These are phyloP conservation scores for Agrilus cyanescens DNA, from an alignment of 2,888 invertebrate genomes.

Conservation along the genomic window DNA sequence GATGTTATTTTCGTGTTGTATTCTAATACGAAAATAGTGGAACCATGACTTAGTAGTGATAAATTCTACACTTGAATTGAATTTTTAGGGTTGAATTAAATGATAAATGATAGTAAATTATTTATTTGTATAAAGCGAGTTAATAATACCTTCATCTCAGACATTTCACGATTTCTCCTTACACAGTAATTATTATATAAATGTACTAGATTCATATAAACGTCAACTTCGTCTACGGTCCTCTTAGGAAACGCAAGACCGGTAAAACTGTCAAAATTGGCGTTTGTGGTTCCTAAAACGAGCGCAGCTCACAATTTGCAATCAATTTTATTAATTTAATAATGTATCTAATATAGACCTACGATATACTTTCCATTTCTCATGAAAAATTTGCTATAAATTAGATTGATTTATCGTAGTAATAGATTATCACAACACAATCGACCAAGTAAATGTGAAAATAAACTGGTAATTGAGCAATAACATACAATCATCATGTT, in stretches of 20 bases:
- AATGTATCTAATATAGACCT: slow-evolving; percentile 38
- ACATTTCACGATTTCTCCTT: slow-evolving; percentile 12
- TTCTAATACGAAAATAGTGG: too few relatives aligned
- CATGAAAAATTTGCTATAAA: slow-evolving; percentile 31
- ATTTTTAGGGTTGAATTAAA: too few relatives aligned
- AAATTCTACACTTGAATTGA: too few relatives aligned
- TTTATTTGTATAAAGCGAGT: too few relatives aligned
- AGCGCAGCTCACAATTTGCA: slow-evolving; percentile 14
- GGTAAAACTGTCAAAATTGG: slow-evolving; percentile 17
- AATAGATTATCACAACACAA: slow-evolving; percentile 29
- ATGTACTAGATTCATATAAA: slow-evolving; percentile 15
- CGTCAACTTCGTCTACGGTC: slow-evolving; percentile 13
- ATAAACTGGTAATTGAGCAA: slow-evolving; percentile 34
- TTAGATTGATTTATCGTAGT: slow-evolving; percentile 17
- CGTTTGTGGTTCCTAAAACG: slow-evolving; percentile 19
- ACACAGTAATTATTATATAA: slow-evolving; percentile 13
- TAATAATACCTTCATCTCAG: not conserved
- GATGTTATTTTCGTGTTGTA: too few relatives aligned
- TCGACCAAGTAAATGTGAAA: slow-evolving; percentile 22
- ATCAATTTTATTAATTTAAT: slow-evolving; percentile 22
- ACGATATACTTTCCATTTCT: slow-evolving; percentile 33
- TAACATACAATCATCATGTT: slow-evolving; percentile 26
- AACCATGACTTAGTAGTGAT: too few relatives aligned
- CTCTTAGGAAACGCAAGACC: slow-evolving; percentile 16
- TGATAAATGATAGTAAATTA: too few relatives aligned